phyloP scores from a whole-genome alignment of 2,797 vertebrate species.

The Xerus rutilus region DNA sequence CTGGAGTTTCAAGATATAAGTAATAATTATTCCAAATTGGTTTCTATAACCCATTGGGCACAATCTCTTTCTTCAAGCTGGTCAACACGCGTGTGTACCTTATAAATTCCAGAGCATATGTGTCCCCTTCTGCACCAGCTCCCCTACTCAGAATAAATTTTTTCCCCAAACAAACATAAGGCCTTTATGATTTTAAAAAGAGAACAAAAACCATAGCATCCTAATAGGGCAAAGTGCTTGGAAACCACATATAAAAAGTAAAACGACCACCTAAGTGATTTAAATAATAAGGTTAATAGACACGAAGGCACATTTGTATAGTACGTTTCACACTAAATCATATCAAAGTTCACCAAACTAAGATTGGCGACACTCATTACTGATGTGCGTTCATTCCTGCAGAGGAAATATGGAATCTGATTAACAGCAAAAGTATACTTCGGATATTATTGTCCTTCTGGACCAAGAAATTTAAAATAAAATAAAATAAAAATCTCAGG shows the following conservation, averaged over 20 bases:
- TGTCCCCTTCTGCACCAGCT: background rate
- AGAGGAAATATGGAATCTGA: constrained; percentile 44
- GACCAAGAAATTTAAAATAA: constrained; percentile 21
- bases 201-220: background rate
- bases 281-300: constrained; percentile 36
- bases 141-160: background rate
- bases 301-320: constrained; percentile 19
- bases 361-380: constrained; percentile 20
- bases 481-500: background rate
- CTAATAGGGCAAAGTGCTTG: background rate
- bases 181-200: constrained; percentile 36
- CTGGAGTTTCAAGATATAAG: background rate
- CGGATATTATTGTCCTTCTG: background rate
- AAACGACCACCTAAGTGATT: constrained; percentile 2
- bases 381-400: background rate
- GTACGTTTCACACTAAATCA: constrained; percentile 43
- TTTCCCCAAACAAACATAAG: background rate
- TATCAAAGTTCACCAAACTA: background rate
- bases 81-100: background rate
- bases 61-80: constrained; percentile 27
- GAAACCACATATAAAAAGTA: background rate
- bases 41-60: background rate
- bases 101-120: background rate
- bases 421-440: constrained; percentile 1
- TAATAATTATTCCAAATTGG: background rate